These are phyloP conservation scores for Trachelus iudaicus DNA, from an alignment of 2,888 invertebrate species.

Conservation along the genomic window DNA sequence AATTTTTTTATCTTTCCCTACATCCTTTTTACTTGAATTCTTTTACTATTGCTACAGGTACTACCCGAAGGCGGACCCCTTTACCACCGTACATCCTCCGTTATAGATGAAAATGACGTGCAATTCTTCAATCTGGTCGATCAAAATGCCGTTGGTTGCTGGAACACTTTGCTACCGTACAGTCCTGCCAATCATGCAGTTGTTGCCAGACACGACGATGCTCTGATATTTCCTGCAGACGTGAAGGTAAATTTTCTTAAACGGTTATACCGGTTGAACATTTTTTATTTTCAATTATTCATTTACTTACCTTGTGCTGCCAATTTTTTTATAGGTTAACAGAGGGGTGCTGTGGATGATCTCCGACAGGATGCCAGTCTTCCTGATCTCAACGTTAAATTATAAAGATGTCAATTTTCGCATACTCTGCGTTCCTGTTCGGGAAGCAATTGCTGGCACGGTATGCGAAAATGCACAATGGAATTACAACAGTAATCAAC, in stretches of 20 bases:
- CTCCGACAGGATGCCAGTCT: constrained; percentile 85
- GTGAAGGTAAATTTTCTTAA: constrained; percentile 71
- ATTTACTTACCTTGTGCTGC: neutral
- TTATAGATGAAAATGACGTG: constrained; percentile 80
- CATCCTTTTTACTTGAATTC: accelerated
- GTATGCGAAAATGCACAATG: constrained; percentile 72
- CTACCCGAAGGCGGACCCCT: constrained; percentile 75
- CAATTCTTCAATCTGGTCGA: constrained; percentile 83
- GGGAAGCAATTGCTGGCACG: constrained; percentile 75
- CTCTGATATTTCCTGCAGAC: constrained; percentile 82
- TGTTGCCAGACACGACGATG: constrained; percentile 80
- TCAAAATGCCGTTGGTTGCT: constrained; percentile 85
- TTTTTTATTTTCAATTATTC: neutral
- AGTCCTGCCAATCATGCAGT: constrained; percentile 75
- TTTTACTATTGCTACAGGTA: constrained; percentile 32
- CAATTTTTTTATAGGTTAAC: constrained; percentile 67
- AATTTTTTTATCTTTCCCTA: neutral
- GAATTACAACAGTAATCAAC: constrained; percentile 45
- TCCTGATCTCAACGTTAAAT: constrained; percentile 76
- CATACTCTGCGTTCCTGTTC: constrained; percentile 77
- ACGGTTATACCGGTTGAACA: neutral
- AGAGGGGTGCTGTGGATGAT: constrained; percentile 81
- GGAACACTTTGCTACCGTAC: constrained; percentile 78
- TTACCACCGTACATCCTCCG: constrained; percentile 78
- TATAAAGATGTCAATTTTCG: constrained; percentile 84